These are phyloP conservation scores for Tolmerus cingulatus DNA, from an alignment of 2,888 invertebrate species.

Conservation along the genomic window DNA sequence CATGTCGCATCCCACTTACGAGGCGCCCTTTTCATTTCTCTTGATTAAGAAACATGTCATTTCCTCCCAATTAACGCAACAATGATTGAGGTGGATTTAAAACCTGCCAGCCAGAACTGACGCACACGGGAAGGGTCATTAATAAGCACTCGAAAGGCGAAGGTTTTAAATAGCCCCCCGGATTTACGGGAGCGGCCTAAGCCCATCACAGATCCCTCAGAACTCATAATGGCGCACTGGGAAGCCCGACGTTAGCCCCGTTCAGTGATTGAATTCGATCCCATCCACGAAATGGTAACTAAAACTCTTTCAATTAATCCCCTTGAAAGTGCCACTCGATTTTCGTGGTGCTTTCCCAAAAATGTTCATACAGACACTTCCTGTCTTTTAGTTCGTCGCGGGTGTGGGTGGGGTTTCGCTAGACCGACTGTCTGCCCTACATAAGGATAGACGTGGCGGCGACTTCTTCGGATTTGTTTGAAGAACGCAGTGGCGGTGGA, in stretches of 20 bases:
- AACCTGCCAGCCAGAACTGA: not conserved
- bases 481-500: not conserved
- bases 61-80: not conserved
- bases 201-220: not conserved
- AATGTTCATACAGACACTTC: not conserved
- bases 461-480: not conserved
- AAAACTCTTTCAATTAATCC: conserved; percentile 30
- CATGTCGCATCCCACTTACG: not conserved
- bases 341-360: not conserved
- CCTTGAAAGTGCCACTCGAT: not conserved
- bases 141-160: not conserved
- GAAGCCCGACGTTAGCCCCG: not conserved
- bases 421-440: not conserved
- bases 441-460: not conserved
- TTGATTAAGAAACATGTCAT: not conserved
- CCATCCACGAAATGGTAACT: conserved; percentile 26
- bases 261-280: conserved; percentile 26
- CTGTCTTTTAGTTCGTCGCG: not conserved
- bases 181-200: not conserved
- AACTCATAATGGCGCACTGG: not conserved
- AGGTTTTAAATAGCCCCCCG: not conserved
- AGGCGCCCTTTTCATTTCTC: not conserved
- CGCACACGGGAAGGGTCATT: not conserved
- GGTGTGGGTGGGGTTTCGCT: not conserved
- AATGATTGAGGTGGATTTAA: not conserved